phyloP scores from a whole-genome alignment of 2,888 invertebrate genomes.

The Coenonympha glycerion region DNA sequence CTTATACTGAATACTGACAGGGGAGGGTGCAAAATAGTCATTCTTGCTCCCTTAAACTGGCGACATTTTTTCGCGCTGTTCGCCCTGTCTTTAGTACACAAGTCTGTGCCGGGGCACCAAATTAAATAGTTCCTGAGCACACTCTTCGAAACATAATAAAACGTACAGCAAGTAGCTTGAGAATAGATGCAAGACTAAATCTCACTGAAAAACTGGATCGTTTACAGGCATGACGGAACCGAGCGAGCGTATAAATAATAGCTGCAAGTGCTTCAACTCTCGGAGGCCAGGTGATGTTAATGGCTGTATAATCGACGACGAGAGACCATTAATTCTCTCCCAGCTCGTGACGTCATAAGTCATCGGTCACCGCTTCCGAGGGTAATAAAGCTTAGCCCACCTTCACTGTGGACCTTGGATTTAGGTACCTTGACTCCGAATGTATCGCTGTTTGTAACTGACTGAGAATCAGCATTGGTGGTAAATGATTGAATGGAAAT shows the following conservation, averaged over 20 bases:
- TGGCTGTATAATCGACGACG: conserved; percentile 29
- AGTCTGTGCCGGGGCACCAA: too few relatives aligned
- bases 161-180: too few relatives aligned
- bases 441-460: background rate
- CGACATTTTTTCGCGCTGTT: too few relatives aligned
- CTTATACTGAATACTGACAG: too few relatives aligned
- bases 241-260: conserved; percentile 21
- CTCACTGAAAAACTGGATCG: background rate
- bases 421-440: conserved; percentile 6
- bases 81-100: too few relatives aligned
- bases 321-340: conserved; percentile 25
- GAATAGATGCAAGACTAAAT: too few relatives aligned
- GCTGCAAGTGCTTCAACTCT: conserved; percentile 17
- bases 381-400: conserved; percentile 26
- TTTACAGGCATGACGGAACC: conserved; percentile 6
- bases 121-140: too few relatives aligned
- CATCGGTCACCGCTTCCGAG: conserved; percentile 25
- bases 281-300: conserved; percentile 30
- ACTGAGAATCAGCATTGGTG: too few relatives aligned
- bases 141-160: too few relatives aligned
- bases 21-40: too few relatives aligned
- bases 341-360: conserved; percentile 32
- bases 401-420: conserved; percentile 13
- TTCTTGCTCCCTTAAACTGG: too few relatives aligned
- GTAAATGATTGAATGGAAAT: too few relatives aligned